Base-by-base conservation (phyloP, 2,113 vertebrate genomes). In the Prochilodus magdalenae region DNA sequence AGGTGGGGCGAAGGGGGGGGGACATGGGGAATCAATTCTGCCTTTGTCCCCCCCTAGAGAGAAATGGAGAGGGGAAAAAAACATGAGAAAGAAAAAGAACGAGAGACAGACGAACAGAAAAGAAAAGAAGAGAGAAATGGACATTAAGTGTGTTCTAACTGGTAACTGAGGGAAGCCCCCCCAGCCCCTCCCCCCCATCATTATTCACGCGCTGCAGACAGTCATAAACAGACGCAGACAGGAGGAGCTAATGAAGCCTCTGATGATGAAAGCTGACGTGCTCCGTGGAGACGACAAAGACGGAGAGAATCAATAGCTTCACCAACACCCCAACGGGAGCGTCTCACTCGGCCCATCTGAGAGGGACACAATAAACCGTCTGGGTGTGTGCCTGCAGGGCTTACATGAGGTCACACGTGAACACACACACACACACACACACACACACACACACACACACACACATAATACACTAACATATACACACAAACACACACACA, bases 361-460 rank as follows among this genome's bases (percentile, higher is more conserved):
- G 69, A 47, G 40, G 22, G 22, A 27, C 70, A 47, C 15, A 49
- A 72, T n/a, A 72, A 47, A 44, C 7, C 10, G 30, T n/a, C 29
- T 71, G 29, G 22, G 27, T 72, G 70, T 72, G 70, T 72, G 70
- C 40, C 70, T 72, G n/a, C 40, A 73, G 47, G 71, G 24, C 44
- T 53, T 29, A 55, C 24, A 73, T 29, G 7, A 53, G 29, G 22
- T 14, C 71, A 53, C 30, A 22, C 16, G 3, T 18, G 15, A n/a
- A 44, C 62, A 60, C 72, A 57, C 40, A 29, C 60, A 27, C 49
- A 20, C 44, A 16, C 36, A 33, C 40, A 20, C 65, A n/a, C n/a
- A n/a, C n/a, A n/a, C n/a, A n/a, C n/a, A n/a, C n/a, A n/a, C n/a
- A n/a, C n/a, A n/a, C n/a, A n/a, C n/a, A n/a, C n/a, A n/a, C n/a